Evolutionary conservation across 2,888 invertebrate species (phyloP).

Genomic region (Cyrtodaria siliqua): DNA sequence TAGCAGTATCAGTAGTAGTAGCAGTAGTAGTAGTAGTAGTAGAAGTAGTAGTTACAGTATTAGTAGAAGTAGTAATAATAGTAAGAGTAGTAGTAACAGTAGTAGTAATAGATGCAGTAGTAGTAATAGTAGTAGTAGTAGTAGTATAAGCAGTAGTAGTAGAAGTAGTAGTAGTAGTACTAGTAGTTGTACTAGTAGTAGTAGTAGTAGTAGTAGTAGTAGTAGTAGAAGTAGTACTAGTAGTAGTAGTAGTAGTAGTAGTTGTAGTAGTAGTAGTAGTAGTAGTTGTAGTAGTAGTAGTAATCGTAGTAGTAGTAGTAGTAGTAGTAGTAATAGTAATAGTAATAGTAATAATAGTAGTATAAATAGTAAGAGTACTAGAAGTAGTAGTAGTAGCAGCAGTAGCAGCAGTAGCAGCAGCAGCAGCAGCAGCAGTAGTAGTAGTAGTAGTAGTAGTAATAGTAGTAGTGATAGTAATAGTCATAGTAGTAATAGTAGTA

Average conservation of each 20-base stretch:
- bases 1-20: slow-evolving; percentile 10
- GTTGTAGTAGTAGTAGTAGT: background rate
- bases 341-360: background rate
- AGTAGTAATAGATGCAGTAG: too few relatives aligned
- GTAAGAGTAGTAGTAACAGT: background rate
- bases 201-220: background rate
- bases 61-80: background rate
- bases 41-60: background rate
- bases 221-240: background rate
- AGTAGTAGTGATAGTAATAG: background rate
- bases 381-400: background rate
- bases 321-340: slow-evolving; percentile 4
- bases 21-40: background rate
- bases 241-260: background rate
- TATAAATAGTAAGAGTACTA: background rate
- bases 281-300: background rate
- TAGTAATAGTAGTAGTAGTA: too few relatives aligned
- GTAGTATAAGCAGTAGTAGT: background rate
- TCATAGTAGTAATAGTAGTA: background rate
- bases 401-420: background rate
- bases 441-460: background rate
- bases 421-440: background rate
- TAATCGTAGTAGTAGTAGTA: background rate
- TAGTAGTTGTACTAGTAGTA: background rate
- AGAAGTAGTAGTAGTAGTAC: background rate